phyloP scores from a whole-genome alignment of 2,888 invertebrate genomes.

The Cepaea hortensis region DNA sequence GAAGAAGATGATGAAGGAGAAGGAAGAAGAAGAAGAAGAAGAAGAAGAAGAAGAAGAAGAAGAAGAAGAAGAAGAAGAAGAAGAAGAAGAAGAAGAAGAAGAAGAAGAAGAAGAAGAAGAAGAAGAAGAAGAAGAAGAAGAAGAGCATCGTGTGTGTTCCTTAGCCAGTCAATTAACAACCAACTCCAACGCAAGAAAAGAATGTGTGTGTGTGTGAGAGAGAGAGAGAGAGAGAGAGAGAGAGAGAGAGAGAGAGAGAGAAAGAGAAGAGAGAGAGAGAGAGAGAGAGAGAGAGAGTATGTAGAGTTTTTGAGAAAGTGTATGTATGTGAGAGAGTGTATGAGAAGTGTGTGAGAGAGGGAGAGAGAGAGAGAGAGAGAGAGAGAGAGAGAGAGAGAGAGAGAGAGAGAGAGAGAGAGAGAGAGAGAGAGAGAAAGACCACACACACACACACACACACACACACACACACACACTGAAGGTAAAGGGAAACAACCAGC shows the following conservation, averaged over 20 bases:
- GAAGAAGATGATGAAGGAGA: background rate
- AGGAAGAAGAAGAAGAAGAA: background rate
- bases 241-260: background rate
- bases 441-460: too few species aligned
- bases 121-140: background rate
- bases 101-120: background rate
- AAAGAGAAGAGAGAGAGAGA: background rate
- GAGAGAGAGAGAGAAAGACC: too few species aligned
- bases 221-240: background rate
- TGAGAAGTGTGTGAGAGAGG: too few species aligned
- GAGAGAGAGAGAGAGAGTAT: too few species aligned
- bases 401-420: too few species aligned
- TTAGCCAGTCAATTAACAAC: too few species aligned
- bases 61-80: background rate
- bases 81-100: background rate
- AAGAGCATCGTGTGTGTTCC: too few species aligned
- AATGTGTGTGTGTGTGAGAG: background rate
- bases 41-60: too few species aligned
- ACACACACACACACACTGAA: too few species aligned
- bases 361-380: too few species aligned
- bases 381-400: too few species aligned
- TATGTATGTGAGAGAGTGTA: background rate
- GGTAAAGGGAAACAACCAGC: background rate
- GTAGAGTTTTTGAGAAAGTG: background rate
- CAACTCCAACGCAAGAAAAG: too few species aligned